phyloP scores from a whole-genome alignment of 2,888 invertebrate species.

The Carcina quercana region DNA sequence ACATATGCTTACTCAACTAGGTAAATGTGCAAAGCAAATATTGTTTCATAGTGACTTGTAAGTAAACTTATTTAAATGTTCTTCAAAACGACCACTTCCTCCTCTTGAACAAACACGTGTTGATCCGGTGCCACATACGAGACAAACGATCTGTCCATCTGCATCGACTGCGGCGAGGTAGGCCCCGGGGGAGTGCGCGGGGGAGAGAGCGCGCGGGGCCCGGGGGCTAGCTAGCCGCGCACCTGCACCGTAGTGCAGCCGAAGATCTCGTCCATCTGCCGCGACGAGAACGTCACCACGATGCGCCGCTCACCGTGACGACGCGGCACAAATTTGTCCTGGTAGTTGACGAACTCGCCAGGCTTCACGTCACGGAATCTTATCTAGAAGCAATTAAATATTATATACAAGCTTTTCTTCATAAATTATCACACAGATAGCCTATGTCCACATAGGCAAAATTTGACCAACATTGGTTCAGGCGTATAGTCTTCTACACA shows the following conservation, averaged over 20 bases:
- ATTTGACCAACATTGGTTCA: too few relatives aligned
- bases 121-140: constrained; percentile 52
- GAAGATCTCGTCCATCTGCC: constrained; percentile 77
- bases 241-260: constrained; percentile 73
- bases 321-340: constrained; percentile 75
- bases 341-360: constrained; percentile 76
- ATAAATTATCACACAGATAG: too few relatives aligned
- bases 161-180: constrained; percentile 42
- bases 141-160: constrained; percentile 51
- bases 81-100: constrained; percentile 58
- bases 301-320: constrained; percentile 76
- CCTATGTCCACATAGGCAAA: too few relatives aligned
- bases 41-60: constrained; percentile 1
- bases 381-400: constrained; percentile 49
- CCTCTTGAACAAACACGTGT: constrained; percentile 54
- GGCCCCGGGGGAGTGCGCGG: constrained; percentile 56
- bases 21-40: constrained; percentile 13
- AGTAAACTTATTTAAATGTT: constrained; percentile 29
- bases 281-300: constrained; percentile 78
- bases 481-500: too few relatives aligned
- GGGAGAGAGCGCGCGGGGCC: constrained; percentile 53
- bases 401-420: too few relatives aligned
- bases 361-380: constrained; percentile 77
- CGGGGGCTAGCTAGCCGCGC: constrained; percentile 65
- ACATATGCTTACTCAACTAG: constrained; percentile 27